Evolutionary conservation across 2,113 vertebrate genomes (phyloP).

Genomic region (Onychostruthus taczanowskii): DNA sequence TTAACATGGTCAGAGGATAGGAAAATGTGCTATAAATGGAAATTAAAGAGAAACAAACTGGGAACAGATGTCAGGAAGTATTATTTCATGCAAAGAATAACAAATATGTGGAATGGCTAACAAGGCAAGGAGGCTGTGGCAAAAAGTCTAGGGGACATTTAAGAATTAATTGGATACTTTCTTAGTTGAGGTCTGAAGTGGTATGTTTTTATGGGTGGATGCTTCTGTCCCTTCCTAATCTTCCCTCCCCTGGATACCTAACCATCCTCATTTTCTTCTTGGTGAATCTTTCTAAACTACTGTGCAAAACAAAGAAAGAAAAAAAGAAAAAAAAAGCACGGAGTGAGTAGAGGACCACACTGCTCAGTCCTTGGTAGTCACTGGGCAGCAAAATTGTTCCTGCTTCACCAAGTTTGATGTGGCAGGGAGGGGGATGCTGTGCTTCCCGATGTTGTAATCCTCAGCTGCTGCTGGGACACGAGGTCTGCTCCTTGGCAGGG

Average conservation of each 20-base stretch:
- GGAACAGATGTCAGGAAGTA: conserved; percentile 65
- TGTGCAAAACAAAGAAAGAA: background rate
- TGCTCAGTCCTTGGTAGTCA: background rate
- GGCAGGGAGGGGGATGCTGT: background rate
- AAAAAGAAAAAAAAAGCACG: background rate
- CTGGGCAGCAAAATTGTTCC: background rate
- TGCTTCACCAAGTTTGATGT: background rate
- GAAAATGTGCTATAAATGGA: conserved; percentile 68
- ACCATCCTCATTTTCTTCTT: background rate
- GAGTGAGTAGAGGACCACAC: background rate
- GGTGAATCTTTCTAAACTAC: background rate
- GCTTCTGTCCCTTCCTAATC: background rate
- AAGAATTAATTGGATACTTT: background rate
- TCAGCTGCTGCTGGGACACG: background rate
- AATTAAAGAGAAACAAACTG: conserved; percentile 67
- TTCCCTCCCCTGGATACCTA: background rate
- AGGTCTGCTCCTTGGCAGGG: background rate
- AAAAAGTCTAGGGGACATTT: background rate
- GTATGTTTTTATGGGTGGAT: background rate
- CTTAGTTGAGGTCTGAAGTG: background rate
- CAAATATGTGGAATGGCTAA: conserved; percentile 34
- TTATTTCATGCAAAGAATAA: conserved; percentile 51
- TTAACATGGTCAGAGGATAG: conserved; percentile 57
- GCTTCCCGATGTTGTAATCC: background rate
- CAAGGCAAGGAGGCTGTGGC: background rate